Percentiles rank a stretch among this genome's conserved stretches.
These are phyloP conservation scores for Sebastes cheni DNA, from an alignment of 2,797 vertebrate species.

Conservation along the genomic window DNA sequence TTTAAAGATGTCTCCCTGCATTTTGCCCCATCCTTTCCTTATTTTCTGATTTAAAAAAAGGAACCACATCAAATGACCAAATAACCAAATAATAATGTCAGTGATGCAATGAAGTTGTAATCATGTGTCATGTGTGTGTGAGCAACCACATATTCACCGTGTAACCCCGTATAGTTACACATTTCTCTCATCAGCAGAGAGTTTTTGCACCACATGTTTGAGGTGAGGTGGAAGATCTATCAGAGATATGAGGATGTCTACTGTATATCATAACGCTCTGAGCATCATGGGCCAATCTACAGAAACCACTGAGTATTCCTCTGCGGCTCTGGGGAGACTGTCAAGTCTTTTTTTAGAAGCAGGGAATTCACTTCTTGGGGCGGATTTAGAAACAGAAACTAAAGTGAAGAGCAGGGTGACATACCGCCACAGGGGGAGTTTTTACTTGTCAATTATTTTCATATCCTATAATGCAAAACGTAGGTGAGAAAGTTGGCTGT, in stretches of 20 bases:
- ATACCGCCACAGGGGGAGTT: background rate
- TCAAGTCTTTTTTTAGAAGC: constrained; percentile 5
- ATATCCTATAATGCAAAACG: background rate
- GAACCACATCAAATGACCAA: background rate
- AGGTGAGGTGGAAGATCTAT: background rate
- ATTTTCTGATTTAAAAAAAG: too few species aligned
- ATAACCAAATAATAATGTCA: background rate
- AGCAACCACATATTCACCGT: too few species aligned
- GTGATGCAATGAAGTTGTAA: background rate
- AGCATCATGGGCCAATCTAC: background rate
- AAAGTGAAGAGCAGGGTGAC: background rate
- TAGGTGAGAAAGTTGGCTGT: background rate
- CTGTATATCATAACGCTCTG: background rate
- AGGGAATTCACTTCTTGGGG: background rate
- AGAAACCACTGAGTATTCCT: constrained; percentile 1
- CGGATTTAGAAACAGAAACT: constrained; percentile 17
- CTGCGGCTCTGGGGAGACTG: background rate
- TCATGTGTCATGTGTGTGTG: too few species aligned
- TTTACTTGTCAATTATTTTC: background rate
- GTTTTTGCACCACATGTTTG: background rate
- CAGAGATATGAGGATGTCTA: background rate
- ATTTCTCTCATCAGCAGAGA: background rate
- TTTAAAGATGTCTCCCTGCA: too few species aligned
- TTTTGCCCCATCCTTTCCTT: too few species aligned
- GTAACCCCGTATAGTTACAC: background rate